phyloP scores from a whole-genome alignment of 2,888 invertebrate genomes.

The Norana najaformis region DNA sequence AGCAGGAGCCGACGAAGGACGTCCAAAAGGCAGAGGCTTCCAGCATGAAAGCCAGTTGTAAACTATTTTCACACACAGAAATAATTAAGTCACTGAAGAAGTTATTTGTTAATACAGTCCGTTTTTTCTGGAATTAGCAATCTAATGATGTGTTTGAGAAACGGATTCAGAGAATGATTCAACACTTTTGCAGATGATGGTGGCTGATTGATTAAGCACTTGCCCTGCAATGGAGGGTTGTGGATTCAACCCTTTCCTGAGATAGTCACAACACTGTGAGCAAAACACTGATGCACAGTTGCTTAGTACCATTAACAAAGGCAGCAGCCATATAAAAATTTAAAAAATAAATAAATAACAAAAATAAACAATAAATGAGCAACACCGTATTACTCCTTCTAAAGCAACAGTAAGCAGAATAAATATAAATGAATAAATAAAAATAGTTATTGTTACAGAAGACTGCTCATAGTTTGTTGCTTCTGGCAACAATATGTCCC shows the following conservation, averaged over 20 bases:
- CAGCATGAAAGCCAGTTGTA: no score
- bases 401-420: not conserved
- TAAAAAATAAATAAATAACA: not conserved
- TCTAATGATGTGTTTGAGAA: not conserved
- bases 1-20: no score
- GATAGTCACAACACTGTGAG: no score
- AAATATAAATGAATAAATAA: not conserved
- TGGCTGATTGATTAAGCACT: no score
- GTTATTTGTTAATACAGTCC: no score
- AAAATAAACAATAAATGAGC: not conserved
- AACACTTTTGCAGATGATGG: not conserved
- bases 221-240: not conserved
- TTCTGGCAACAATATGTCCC: not conserved
- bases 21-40: no score
- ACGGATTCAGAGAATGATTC: not conserved
- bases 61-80: no score
- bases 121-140: not conserved
- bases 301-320: not conserved
- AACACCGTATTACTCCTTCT: not conserved
- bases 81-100: no score
- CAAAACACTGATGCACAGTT: no score
- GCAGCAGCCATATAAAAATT: not conserved
- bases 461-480: not conserved
- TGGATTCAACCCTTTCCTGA: no score
- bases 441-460: not conserved